phyloP scores from a whole-genome alignment of 2,888 invertebrate species.

The Acanthococcus lagerstroemiae region DNA sequence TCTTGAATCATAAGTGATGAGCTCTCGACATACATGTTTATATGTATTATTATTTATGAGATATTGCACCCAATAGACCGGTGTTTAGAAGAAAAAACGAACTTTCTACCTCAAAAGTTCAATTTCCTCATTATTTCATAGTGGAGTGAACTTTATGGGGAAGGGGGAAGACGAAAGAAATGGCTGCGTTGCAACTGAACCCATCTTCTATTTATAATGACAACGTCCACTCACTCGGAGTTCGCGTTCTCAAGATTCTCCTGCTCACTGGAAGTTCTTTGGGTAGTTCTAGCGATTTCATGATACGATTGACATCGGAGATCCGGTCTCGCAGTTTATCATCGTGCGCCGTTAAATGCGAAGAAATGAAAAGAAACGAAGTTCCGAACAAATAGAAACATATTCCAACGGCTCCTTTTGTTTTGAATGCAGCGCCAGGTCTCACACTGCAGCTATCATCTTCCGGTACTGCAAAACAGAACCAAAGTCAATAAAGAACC shows the following conservation, averaged over 20 bases:
- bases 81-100: too few relatives aligned
- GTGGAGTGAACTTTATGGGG: too few relatives aligned
- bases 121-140: too few relatives aligned
- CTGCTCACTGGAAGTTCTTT: slow-evolving; percentile 61
- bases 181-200: too few relatives aligned
- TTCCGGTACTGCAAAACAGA: slow-evolving; percentile 56
- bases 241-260: slow-evolving; percentile 37
- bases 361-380: slow-evolving; percentile 87
- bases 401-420: slow-evolving; percentile 92
- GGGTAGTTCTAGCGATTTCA: slow-evolving; percentile 69
- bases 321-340: slow-evolving; percentile 78
- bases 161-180: too few relatives aligned
- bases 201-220: too few relatives aligned
- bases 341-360: slow-evolving; percentile 81
- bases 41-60: too few relatives aligned
- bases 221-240: slow-evolving; percentile 16
- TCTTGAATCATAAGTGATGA: too few relatives aligned
- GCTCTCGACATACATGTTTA: too few relatives aligned
- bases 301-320: slow-evolving; percentile 74
- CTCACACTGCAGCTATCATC: slow-evolving; percentile 78
- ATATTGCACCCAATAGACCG: too few relatives aligned
- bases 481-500: neutral
- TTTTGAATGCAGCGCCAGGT: slow-evolving; percentile 78
- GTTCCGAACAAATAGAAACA: slow-evolving; percentile 90
- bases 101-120: too few relatives aligned